Evolutionary conservation across 37 sponge, comb jelly and placozoan species (phyloP).

Genomic region (Eunapius fragilis): DNA sequence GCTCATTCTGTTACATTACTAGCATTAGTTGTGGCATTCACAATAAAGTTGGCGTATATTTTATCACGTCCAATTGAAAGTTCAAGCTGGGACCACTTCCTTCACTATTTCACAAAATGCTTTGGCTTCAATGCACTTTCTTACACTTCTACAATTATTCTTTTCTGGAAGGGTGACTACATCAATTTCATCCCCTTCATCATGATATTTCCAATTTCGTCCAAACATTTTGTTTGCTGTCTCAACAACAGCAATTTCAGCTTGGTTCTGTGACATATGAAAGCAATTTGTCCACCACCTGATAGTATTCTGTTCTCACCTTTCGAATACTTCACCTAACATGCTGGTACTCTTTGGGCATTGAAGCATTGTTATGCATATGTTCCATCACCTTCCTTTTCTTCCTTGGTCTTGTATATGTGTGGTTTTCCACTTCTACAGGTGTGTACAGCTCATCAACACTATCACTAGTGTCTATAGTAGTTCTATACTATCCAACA

Average conservation of each 20-base stretch:
- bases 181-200: too few species aligned
- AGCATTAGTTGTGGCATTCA: too few species aligned
- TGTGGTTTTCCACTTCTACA: not conserved
- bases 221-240: not conserved
- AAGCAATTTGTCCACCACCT: not conserved
- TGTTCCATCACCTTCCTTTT: not conserved
- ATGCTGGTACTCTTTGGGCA: not conserved
- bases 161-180: too few species aligned
- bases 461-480: not conserved
- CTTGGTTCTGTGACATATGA: not conserved
- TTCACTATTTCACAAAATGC: too few species aligned
- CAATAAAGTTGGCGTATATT: not conserved
- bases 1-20: too few species aligned
- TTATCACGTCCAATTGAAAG: too few species aligned
- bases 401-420: not conserved
- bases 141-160: too few species aligned
- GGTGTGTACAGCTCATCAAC: not conserved
- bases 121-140: too few species aligned
- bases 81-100: too few species aligned
- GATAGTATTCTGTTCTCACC: not conserved
- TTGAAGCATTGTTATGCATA: not conserved
- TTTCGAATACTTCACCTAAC: not conserved
- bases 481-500: not conserved
- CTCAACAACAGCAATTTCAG: not conserved
- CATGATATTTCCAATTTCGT: too few species aligned